Evolutionary conservation across 2,888 invertebrate species (phyloP).

Genomic region (Meiosimyza platycephala): DNA sequence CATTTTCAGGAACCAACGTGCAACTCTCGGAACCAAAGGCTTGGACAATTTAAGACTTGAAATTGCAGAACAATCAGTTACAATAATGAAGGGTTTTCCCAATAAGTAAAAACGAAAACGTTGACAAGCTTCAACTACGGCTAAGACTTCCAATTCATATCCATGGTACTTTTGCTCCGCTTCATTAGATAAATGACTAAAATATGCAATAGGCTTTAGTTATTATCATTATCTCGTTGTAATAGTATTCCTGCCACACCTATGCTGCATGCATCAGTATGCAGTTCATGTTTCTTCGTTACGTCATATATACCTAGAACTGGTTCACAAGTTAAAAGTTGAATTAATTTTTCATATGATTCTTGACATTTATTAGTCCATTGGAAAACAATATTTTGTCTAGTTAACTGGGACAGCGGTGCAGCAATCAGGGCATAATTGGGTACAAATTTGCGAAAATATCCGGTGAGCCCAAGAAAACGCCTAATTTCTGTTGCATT

Average conservation of each 20-base stretch:
- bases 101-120: slow-evolving; percentile 39
- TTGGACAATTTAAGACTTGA: slow-evolving; percentile 34
- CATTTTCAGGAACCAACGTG: slow-evolving; percentile 38
- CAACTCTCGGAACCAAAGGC: slow-evolving; percentile 34
- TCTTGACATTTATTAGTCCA: no score
- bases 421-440: slow-evolving; percentile 46
- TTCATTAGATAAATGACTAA: slow-evolving; percentile 40
- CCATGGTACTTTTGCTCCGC: slow-evolving; percentile 38
- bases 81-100: slow-evolving; percentile 32
- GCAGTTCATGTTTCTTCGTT: slow-evolving; percentile 14
- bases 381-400: not conserved
- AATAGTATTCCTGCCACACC: slow-evolving; percentile 21
- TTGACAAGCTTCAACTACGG: slow-evolving; percentile 39
- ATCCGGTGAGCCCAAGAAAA: slow-evolving; percentile 32
- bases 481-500: slow-evolving; percentile 25
- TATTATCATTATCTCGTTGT: not conserved
- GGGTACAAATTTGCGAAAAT: slow-evolving; percentile 38
- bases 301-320: no score
- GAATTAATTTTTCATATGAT: no score
- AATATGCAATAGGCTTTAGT: slow-evolving; percentile 40
- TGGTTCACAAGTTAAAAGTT: no score
- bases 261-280: slow-evolving; percentile 33
- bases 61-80: slow-evolving; percentile 41
- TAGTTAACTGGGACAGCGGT: slow-evolving; percentile 46
- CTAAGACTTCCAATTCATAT: slow-evolving; percentile 43